Conservation (phyloP, 2,888 invertebrate species). For the Amiota minor region DNA sequence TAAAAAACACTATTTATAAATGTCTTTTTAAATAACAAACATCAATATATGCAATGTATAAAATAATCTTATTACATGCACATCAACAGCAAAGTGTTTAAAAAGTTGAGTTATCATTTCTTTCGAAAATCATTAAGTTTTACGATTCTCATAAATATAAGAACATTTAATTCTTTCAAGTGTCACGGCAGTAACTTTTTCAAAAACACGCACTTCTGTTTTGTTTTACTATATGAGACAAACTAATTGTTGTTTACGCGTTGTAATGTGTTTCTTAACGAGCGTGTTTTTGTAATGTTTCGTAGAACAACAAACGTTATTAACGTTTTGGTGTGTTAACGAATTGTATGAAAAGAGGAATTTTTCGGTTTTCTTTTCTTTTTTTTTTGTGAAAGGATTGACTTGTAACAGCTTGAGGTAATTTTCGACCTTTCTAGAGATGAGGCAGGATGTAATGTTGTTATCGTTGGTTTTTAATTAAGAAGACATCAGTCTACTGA, state of each 20-base stretch:
- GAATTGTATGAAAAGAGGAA: constrained; percentile 16
- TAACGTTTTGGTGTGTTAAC: constrained; percentile 5
- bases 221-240: constrained; percentile 53
- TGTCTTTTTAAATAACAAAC: no score
- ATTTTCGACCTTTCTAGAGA: constrained; percentile 59
- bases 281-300: constrained; percentile 63
- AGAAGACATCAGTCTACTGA: constrained; percentile 42
- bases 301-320: constrained; percentile 46
- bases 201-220: not conserved
- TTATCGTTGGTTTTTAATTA: constrained; percentile 63
- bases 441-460: constrained; percentile 41
- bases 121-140: constrained; percentile 71
- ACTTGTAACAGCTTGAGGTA: constrained; percentile 71
- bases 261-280: constrained; percentile 67
- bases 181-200: constrained; percentile 20
- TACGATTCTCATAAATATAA: constrained; percentile 71
- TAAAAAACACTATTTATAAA: no score
- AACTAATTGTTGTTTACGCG: constrained; percentile 70
- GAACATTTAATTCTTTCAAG: constrained; percentile 69
- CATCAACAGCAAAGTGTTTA: constrained; percentile 28
- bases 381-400: constrained; percentile 30
- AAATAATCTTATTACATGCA: no score
- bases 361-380: no score
- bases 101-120: constrained; percentile 63
- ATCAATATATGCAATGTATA: no score